Evolutionary conservation across 2,888 invertebrate genomes (phyloP), one percentile per base, ranked within the genome.

Genomic region (Diaphora mendica): DNA sequence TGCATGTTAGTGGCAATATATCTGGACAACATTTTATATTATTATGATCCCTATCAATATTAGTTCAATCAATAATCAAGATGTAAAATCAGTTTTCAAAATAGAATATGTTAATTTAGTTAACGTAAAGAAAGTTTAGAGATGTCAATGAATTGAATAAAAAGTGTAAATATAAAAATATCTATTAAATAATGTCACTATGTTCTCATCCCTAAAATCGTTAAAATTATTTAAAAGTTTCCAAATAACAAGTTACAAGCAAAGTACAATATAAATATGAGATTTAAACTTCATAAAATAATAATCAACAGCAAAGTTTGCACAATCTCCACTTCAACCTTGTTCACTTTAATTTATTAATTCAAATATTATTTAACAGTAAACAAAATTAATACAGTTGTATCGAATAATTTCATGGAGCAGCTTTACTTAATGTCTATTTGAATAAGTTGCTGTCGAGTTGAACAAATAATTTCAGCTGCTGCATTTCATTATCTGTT

Each of bases 401-500:
- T 59, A 59, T 59, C 59, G 59, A 59, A 59, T 59, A 59, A 65
- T 65, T 65, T 39, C n/a, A 65, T 42, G 65, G 35, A 39, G 11
- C 39, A 65, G 65, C 65, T 33, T n/a, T 65, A 35, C 39, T 65
- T 65, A 65, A 65, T 65, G 33, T 65, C 39, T 39, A 65, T 39
- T 65, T 65, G n/a, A 65, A 42, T 42, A 65, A 65, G 65, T 65
- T 65, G 65, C 65, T 35, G 39, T 59, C 30, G 59, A 15, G 59
- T 30, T 26, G 59, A 59, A 59, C 59, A 59, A 59, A 35, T 42
- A 39, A 65, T 35, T 65, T 39, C 15, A 13, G 13, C 39, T n/a
- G 65, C 65, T 65, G 65, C 39, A 42, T 42, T 65, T 65, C 35
- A 65, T 65, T 65, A 39, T 39, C 65, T 65, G 64, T 64, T 64